These are phyloP conservation scores for Aulostomus chinensis DNA, from an alignment of 2,797 vertebrate species.

Conservation along the genomic window DNA sequence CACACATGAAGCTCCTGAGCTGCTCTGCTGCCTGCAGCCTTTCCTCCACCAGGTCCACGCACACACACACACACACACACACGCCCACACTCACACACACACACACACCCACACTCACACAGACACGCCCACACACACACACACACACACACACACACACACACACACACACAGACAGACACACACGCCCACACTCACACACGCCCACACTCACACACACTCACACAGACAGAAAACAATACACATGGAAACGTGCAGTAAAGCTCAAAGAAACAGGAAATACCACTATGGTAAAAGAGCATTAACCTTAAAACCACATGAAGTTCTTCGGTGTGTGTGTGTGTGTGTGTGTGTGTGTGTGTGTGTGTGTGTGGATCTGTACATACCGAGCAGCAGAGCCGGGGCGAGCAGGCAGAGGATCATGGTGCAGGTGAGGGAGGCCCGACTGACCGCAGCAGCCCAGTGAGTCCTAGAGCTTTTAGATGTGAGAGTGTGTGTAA, in stretches of 20 bases:
- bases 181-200: too few relatives aligned
- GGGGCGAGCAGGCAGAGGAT: slow-evolving; percentile 34
- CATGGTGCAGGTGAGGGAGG: slow-evolving; percentile 36
- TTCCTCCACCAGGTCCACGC: neutral
- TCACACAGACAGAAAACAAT: too few relatives aligned
- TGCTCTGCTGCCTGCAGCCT: neutral
- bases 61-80: slow-evolving; percentile 13
- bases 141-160: too few relatives aligned
- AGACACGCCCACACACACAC: too few relatives aligned
- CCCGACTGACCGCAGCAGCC: neutral
- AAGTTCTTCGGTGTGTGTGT: neutral
- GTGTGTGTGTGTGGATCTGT: too few relatives aligned
- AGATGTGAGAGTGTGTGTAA: neutral
- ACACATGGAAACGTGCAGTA: slow-evolving; percentile 13
- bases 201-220: too few relatives aligned
- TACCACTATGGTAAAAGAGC: neutral
- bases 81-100: too few relatives aligned
- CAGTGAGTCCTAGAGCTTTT: neutral
- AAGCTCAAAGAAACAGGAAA: slow-evolving; percentile 33
- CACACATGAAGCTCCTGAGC: too few relatives aligned
- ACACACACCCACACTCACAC: too few relatives aligned
- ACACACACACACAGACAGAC: too few relatives aligned
- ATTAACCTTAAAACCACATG: neutral
- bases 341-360: neutral
- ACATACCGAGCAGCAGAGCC: slow-evolving; percentile 35